These are phyloP conservation scores for Halictus rubicundus DNA, from an alignment of 1,140 invertebrate genomes.

Conservation along the genomic window DNA sequence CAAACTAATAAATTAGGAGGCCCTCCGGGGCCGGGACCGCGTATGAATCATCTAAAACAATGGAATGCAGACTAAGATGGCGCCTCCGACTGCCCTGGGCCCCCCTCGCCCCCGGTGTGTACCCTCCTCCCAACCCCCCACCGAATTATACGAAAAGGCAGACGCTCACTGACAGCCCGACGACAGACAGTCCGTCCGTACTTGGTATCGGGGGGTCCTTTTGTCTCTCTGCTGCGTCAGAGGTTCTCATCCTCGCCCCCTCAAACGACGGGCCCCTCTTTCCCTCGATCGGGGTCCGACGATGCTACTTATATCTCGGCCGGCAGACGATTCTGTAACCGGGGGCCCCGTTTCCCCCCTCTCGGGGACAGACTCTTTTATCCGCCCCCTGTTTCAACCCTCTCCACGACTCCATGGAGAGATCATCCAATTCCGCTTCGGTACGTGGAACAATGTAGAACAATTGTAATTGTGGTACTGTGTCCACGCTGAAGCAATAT, in stretches of 20 bases:
- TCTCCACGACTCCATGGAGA: no score
- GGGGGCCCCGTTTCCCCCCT: not conserved
- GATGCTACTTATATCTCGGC: no score
- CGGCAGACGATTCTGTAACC: not conserved
- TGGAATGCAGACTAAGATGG: slow-evolving; percentile 80
- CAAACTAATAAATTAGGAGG: slow-evolving; percentile 70
- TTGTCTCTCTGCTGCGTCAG: slow-evolving; percentile 64
- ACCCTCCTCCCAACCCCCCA: no score
- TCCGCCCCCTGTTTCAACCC: no score
- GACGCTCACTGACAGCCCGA: slow-evolving; percentile 63
- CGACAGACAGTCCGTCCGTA: slow-evolving; percentile 67
- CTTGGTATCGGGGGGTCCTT: slow-evolving; percentile 65
- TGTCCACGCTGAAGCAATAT: no score
- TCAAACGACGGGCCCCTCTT: no score
- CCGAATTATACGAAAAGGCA: slow-evolving; percentile 53
- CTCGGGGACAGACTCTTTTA: no score
- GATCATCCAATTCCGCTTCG: no score
- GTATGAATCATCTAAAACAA: slow-evolving; percentile 81
- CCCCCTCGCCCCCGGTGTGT: not conserved
- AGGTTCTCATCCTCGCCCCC: slow-evolving; percentile 53
- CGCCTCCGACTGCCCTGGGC: slow-evolving; percentile 31
- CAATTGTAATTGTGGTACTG: no score
- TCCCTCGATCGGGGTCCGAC: no score
- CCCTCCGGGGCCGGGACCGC: slow-evolving; percentile 59
- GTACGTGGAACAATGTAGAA: no score